Base-by-base conservation (phyloP, 2,888 invertebrate genomes). In the Meteorus cinctellus region DNA sequence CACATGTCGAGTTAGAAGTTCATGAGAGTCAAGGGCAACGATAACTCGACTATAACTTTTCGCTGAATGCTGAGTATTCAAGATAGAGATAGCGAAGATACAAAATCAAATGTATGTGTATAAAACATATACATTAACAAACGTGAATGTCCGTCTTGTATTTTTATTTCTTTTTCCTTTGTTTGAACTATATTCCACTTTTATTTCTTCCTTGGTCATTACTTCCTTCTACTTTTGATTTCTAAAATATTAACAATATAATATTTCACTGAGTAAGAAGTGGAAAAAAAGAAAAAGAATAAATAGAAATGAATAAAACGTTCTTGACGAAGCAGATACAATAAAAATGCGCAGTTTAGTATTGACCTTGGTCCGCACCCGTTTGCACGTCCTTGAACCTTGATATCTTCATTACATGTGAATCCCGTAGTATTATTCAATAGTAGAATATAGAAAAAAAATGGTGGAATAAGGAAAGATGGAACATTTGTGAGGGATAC, bases 51-150 rank as follows among this genome's bases (percentile, higher is more conserved):
- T 68, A 76, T 69, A 55, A 55, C 74, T 45, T 79, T 85, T 85
- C 85, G 83, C 81, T 82, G 85, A 85, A 85, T 73, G 76, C 71
- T 76, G 62, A 80, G 80, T 77, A 82, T 82, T 81, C 78, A 80
- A 84, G 76, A 63, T 73, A 62, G 65, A 71, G 63, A 69, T 59
- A 12, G 55, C 66, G 24, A 51, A 27, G 45, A 19, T 41, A 55
- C 66, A 14, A 66, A 12, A 14, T 41, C 12, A 41, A 24, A n/a
- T 19, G 3, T 41, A 34, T 14, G 36, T 41, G 16, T 41, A 66
- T 36, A 41, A 1, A 66, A 12, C 4, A 41, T 65, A 65, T n/a
- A 27, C 1, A 31, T 6, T n/a, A 16, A n/a, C 16, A 48, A 34
- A 36, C 31, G 10, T n/a, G 6, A 65, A 36, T 2, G 34, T 65